Conservation (phyloP, 2,113 vertebrate species). For the Lontra canadensis region DNA sequence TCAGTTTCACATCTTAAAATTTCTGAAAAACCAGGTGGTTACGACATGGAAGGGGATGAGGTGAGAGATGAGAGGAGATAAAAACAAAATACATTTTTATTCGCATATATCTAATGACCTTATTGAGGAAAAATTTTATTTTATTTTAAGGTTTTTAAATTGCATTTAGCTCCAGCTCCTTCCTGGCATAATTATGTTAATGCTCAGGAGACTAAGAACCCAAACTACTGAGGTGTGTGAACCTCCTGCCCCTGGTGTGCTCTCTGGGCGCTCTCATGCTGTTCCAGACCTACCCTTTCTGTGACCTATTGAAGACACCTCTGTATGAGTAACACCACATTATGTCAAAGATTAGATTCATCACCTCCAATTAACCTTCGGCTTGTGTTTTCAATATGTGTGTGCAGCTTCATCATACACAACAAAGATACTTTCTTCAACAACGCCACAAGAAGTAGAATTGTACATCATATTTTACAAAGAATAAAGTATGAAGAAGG, state of each 20-base stretch:
- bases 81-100: background rate
- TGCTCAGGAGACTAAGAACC: background rate
- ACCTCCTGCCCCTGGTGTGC: background rate
- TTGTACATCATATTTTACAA: conserved; percentile 96
- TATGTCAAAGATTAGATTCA: background rate
- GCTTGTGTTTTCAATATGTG: conserved; percentile 75
- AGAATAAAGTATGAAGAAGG: conserved; percentile 97
- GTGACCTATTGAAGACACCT: background rate
- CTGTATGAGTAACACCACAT: background rate
- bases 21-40: background rate
- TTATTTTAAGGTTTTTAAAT: background rate
- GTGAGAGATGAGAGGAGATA: background rate
- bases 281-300: background rate
- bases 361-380: background rate
- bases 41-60: background rate
- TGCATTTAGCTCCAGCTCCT: background rate
- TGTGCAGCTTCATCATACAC: conserved; percentile 95
- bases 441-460: conserved; percentile 95
- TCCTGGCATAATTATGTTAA: background rate
- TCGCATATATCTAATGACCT: background rate
- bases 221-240: background rate
- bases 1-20: background rate
- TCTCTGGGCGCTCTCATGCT: background rate
- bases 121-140: background rate
- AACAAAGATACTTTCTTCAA: conserved; percentile 98